These are phyloP conservation scores for Napeogenes sylphis DNA, from an alignment of 2,888 invertebrate species.

Conservation along the genomic window DNA sequence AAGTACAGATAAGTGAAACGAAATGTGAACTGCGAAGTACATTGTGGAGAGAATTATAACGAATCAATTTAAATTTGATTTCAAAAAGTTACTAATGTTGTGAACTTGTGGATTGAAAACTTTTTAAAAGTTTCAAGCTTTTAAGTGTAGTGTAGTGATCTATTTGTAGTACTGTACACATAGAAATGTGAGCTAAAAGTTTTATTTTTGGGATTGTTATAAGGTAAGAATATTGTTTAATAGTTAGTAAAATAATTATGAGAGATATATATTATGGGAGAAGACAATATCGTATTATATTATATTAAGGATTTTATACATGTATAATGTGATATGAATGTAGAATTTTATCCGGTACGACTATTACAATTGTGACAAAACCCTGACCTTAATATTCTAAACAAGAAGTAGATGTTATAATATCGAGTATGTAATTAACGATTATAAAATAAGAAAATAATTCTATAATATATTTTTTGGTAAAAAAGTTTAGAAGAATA, in stretches of 20 bases:
- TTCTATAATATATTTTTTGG: no score
- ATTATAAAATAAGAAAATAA: no score
- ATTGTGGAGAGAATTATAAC: slow-evolving; percentile 22
- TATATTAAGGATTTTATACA: no score
- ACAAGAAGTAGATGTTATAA: no score
- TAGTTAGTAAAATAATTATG: neutral
- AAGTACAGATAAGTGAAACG: slow-evolving; percentile 10
- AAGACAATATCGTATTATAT: no score
- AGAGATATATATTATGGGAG: neutral
- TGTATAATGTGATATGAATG: no score
- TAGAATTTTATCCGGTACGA: no score
- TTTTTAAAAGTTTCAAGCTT: slow-evolving; percentile 24
- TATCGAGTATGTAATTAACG: no score
- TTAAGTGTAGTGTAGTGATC: slow-evolving; percentile 30
- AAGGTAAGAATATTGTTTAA: slow-evolving; percentile 24
- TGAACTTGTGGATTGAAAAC: slow-evolving; percentile 30
- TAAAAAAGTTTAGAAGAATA: no score
- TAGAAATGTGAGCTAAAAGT: slow-evolving; percentile 8
- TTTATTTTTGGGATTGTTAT: slow-evolving; percentile 18
- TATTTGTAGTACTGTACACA: slow-evolving; percentile 16
- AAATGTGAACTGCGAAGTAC: slow-evolving; percentile 24
- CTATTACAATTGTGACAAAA: no score
- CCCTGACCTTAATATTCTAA: no score
- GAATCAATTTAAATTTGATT: slow-evolving; percentile 19
- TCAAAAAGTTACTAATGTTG: slow-evolving; percentile 16